Evolutionary conservation across 2,888 invertebrate species (phyloP).

Genomic region (Piscicola geometra): DNA sequence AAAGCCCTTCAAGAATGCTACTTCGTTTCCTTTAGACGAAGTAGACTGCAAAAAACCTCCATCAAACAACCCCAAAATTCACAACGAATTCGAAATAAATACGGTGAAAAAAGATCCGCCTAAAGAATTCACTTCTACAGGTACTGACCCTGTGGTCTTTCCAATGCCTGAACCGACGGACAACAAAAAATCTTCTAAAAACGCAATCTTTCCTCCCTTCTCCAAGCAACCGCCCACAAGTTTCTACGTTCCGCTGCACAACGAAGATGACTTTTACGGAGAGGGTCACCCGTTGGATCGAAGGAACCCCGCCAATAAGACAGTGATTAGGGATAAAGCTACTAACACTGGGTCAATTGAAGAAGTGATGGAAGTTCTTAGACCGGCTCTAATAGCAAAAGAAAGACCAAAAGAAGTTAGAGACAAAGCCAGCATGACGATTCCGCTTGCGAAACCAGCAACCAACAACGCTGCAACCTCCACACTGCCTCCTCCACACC

Average conservation of each 20-base stretch:
- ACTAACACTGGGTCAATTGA: not conserved
- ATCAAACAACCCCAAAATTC: not conserved
- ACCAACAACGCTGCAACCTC: no score
- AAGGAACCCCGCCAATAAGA: not conserved
- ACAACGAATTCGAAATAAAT: no score
- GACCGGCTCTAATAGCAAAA: not conserved
- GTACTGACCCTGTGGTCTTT: slow-evolving; percentile 7
- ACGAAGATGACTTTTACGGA: not conserved
- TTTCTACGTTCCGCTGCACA: not conserved
- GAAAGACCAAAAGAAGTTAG: not conserved
- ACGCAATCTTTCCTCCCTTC: no score
- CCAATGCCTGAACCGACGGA: not conserved
- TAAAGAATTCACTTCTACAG: not conserved
- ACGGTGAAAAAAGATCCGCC: no score
- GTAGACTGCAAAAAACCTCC: not conserved
- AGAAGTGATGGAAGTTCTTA: not conserved
- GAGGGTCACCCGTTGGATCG: not conserved
- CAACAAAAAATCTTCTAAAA: not conserved
- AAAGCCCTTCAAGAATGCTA: not conserved
- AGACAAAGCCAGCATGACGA: no score
- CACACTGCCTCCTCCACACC: not conserved
- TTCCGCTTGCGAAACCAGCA: no score
- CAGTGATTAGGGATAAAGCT: not conserved
- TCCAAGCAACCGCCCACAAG: not conserved
- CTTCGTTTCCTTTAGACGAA: not conserved